A percentile compares a stretch with the other conserved stretches of the same genome.
Evolutionary conservation across 2,888 invertebrate genomes (phyloP).

Genomic region (Athalia cordata): DNA sequence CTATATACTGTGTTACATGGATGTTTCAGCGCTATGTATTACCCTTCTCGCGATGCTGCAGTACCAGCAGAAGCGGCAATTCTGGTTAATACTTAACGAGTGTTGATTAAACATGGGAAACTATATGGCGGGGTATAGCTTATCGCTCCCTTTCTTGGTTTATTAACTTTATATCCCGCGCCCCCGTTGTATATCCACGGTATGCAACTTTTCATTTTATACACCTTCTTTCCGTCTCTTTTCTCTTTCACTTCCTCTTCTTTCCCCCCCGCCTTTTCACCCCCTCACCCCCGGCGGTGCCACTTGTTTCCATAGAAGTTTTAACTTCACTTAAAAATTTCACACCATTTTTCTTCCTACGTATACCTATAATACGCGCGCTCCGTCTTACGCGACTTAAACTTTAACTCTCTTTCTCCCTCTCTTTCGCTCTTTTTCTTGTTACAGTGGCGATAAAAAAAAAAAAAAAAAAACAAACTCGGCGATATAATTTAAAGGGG

Average conservation of each 20-base stretch:
- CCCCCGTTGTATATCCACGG: not conserved
- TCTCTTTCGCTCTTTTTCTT: not conserved
- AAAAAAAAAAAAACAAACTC: too few species aligned
- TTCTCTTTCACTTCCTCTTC: not conserved
- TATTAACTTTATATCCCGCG: not conserved
- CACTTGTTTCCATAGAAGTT: not conserved
- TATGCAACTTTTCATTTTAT: not conserved
- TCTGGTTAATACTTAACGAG: slow-evolving; percentile 20
- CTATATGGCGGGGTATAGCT: not conserved
- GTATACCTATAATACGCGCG: not conserved
- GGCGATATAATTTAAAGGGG: not conserved
- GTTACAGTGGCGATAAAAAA: not conserved
- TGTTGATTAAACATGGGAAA: slow-evolving; percentile 22
- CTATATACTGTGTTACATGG: not conserved
- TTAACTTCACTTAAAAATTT: not conserved
- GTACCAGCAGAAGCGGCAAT: not conserved
- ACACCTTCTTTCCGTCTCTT: not conserved
- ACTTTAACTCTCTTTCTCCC: not conserved
- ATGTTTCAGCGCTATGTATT: not conserved
- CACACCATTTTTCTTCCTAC: not conserved
- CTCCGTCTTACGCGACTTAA: not conserved
- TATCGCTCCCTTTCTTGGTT: not conserved
- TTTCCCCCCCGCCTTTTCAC: not conserved
- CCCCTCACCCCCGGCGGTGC: not conserved
- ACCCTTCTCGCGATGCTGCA: not conserved